These are phyloP conservation scores for Bolinopsis microptera DNA, from an alignment of 37 sponge, comb jelly and placozoan species.

Conservation along the genomic window DNA sequence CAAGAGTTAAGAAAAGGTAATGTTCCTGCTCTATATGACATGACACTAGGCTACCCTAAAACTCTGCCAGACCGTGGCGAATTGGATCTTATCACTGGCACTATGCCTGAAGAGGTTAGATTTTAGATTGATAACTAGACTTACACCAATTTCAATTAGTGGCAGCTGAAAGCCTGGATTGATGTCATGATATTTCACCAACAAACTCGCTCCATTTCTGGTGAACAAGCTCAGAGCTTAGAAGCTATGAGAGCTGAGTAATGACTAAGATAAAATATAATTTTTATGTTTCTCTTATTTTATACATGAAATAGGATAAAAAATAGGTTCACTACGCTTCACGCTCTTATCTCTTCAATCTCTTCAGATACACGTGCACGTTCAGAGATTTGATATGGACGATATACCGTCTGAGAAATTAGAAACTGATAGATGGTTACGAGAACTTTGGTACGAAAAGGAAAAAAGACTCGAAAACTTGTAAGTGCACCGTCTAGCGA, in stretches of 20 bases:
- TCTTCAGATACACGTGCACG: conserved; percentile 16
- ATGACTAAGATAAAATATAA: too few relatives aligned
- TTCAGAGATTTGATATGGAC: background rate
- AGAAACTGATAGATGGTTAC: background rate
- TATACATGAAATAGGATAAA: background rate
- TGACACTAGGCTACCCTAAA: conserved; percentile 67
- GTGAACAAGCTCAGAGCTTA: background rate
- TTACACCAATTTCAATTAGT: background rate
- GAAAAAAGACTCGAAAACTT: conserved; percentile 30
- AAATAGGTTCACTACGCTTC: background rate
- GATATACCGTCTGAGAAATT: background rate
- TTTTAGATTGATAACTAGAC: background rate
- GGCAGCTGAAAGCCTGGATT: background rate
- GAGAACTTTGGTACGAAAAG: conserved; percentile 42
- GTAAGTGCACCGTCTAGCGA: too few relatives aligned
- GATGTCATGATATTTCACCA: background rate
- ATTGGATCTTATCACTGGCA: conserved; percentile 48
- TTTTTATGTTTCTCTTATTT: too few relatives aligned
- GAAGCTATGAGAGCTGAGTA: background rate
- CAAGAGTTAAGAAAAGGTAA: conserved; percentile 67
- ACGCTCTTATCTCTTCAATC: background rate
- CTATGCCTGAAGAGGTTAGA: conserved; percentile 61
- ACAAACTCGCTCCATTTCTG: background rate
- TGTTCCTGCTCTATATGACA: conserved; percentile 51
- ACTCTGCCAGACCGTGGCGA: conserved; percentile 30